These are phyloP conservation scores for Dryobotodes eremita DNA, from an alignment of 2,888 invertebrate species.

Conservation along the genomic window DNA sequence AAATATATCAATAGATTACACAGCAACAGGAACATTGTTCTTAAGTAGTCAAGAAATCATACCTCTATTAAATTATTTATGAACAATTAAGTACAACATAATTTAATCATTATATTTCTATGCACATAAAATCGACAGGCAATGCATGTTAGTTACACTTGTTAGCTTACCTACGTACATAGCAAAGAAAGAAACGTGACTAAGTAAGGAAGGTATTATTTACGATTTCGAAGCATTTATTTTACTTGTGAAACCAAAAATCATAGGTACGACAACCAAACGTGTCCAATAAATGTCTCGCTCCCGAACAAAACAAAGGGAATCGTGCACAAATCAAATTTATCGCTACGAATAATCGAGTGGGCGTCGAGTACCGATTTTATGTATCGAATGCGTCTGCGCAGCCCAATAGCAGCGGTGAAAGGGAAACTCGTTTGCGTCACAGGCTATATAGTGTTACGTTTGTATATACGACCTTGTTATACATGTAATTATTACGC, in stretches of 20 bases:
- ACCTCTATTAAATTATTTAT: constrained; percentile 24
- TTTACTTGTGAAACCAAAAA: constrained; percentile 25
- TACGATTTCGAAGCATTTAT: background rate
- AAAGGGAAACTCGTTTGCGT: constrained; percentile 86
- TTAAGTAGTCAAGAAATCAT: background rate
- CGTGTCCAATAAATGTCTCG: constrained; percentile 31
- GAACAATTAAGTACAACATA: constrained; percentile 14
- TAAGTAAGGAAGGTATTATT: background rate
- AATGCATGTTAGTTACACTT: background rate
- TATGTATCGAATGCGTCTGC: constrained; percentile 68
- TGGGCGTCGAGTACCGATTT: constrained; percentile 72
- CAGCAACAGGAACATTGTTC: constrained; percentile 8
- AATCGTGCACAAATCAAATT: constrained; percentile 63
- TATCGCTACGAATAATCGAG: constrained; percentile 72
- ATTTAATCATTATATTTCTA: constrained; percentile 27
- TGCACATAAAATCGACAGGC: constrained; percentile 9
- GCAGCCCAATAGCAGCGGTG: constrained; percentile 82
- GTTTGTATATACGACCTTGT: constrained; percentile 77
- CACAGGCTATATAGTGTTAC: constrained; percentile 75
- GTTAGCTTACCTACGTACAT: constrained; percentile 4
- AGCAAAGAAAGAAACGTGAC: constrained; percentile 32
- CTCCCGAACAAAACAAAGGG: constrained; percentile 62
- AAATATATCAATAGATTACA: background rate
- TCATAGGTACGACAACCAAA: background rate
- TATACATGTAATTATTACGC: constrained; percentile 72